Conservation (phyloP, 2,797 vertebrate species). For the Phrynocephalus forsythii region DNA sequence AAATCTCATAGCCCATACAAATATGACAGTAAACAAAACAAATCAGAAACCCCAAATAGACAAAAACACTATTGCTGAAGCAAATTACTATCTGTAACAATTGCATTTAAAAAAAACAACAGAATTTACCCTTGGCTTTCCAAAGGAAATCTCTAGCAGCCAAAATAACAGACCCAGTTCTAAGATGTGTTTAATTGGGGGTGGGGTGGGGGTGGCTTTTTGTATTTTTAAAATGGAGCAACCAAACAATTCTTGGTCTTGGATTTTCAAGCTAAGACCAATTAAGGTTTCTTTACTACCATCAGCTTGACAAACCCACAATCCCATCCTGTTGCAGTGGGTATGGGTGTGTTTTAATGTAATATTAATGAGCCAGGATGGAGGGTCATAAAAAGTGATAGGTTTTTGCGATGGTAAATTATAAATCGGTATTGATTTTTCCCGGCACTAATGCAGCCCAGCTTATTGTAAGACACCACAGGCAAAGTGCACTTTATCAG, state of each 20-base stretch:
- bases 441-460: slow-evolving; percentile 86
- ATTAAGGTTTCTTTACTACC: slow-evolving; percentile 83
- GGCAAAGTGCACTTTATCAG: slow-evolving; percentile 92
- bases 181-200: slow-evolving; percentile 39
- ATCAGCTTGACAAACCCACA: slow-evolving; percentile 81
- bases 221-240: slow-evolving; percentile 37
- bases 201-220: slow-evolving; percentile 32
- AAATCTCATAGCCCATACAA: not conserved
- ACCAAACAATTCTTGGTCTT: slow-evolving; percentile 73
- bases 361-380: slow-evolving; percentile 98
- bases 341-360: slow-evolving; percentile 88
- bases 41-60: not conserved
- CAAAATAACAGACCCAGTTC: slow-evolving; percentile 51
- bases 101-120: slow-evolving; percentile 3
- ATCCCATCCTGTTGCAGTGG: slow-evolving; percentile 80
- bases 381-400: slow-evolving; percentile 97
- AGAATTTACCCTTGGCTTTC: not conserved
- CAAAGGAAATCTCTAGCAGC: slow-evolving; percentile 38
- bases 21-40: slow-evolving; percentile 1
- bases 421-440: slow-evolving; percentile 98
- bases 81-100: slow-evolving; percentile 16
- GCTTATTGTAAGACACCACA: slow-evolving; percentile 90
- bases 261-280: slow-evolving; percentile 82
- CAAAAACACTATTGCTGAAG: not conserved
- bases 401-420: slow-evolving; percentile 98